A percentile compares a stretch with the other conserved stretches of the same genome.
Conservation (phyloP, 2,113 vertebrate genomes). For the Carollia perspicillata region DNA sequence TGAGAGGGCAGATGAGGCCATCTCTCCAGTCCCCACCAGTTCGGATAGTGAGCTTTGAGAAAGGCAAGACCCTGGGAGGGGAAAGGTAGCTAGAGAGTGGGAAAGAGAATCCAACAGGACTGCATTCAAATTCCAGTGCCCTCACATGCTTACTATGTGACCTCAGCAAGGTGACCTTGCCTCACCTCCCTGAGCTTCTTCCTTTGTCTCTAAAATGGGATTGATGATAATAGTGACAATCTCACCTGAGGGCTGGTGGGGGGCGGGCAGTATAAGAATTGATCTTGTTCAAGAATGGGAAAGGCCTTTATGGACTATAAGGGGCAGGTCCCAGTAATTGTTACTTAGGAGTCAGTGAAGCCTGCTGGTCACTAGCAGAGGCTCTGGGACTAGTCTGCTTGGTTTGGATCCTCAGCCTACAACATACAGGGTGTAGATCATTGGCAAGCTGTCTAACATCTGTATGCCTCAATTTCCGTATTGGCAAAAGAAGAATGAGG, state of each 20-base stretch:
- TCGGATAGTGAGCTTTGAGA: background rate
- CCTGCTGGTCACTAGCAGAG: background rate
- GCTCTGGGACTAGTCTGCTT: background rate
- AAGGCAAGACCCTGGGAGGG: background rate
- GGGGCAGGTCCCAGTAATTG: background rate
- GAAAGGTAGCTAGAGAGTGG: background rate
- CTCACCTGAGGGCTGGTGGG: background rate
- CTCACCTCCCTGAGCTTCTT: background rate
- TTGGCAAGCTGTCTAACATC: background rate
- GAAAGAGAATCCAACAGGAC: background rate
- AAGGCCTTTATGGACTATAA: background rate
- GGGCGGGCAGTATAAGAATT: background rate
- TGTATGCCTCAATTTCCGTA: background rate
- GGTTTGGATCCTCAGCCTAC: background rate
- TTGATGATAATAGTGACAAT: background rate
- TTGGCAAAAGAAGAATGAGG: background rate
- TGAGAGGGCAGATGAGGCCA: background rate
- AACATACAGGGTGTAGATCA: background rate
- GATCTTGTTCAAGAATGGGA: background rate
- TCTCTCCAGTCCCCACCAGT: background rate
- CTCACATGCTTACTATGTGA: constrained; percentile 2
- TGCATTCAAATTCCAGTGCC: background rate
- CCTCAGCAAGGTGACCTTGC: background rate
- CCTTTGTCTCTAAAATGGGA: background rate
- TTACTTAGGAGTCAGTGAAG: background rate